Evolutionary conservation across 2,797 vertebrate species (phyloP).

Genomic region (Chrysolophus pictus): DNA sequence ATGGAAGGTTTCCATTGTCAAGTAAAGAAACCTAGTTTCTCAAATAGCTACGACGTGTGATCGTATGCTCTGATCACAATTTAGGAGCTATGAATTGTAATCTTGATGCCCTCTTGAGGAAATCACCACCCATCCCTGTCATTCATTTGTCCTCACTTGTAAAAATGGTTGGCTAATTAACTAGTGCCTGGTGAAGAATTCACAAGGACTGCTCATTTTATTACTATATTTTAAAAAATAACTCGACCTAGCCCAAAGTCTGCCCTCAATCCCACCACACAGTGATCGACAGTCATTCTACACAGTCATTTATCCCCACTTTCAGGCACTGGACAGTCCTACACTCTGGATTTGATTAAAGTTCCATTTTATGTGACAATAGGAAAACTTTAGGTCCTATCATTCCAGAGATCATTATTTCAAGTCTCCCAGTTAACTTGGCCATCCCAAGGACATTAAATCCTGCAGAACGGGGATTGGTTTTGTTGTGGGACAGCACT

Average conservation of each 20-base stretch:
- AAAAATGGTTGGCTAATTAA: neutral
- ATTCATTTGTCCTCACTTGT: neutral
- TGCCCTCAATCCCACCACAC: fast-evolving
- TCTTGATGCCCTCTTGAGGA: neutral
- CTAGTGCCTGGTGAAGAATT: neutral
- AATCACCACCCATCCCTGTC: neutral
- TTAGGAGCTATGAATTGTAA: neutral
- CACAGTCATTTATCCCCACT: neutral
- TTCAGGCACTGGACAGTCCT: neutral
- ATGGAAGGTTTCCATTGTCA: neutral
- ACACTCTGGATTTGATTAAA: neutral
- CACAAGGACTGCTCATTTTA: neutral
- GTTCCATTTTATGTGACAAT: too few relatives aligned
- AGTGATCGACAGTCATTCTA: neutral
- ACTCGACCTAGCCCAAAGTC: neutral
- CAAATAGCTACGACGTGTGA: neutral
- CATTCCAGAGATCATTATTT: neutral
- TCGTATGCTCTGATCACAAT: neutral
- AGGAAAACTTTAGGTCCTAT: neutral
- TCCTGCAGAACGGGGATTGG: neutral
- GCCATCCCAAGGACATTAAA: neutral
- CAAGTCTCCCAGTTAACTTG: neutral
- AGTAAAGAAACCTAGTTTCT: neutral
- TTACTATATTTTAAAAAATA: neutral
- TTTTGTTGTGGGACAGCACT: fast-evolving